Conservation (phyloP, 2,888 invertebrate species). For the Cybosia mesomella region DNA sequence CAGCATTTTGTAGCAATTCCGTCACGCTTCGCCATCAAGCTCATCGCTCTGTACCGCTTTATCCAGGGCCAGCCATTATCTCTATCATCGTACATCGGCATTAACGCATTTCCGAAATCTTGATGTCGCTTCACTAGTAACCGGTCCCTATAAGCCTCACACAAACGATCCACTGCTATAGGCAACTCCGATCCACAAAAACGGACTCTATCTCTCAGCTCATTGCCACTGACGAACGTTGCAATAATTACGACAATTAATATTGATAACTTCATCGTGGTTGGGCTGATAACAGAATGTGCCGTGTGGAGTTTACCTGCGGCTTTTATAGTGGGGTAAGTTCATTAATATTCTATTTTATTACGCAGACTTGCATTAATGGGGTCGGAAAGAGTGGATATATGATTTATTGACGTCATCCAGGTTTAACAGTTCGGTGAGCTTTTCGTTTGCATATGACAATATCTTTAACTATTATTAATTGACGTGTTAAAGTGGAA, state of each 20-base stretch:
- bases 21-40: conserved; percentile 19
- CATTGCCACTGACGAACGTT: not conserved
- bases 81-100: not conserved
- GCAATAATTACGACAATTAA: conserved; percentile 18
- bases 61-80: conserved; percentile 22
- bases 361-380: conserved; percentile 37
- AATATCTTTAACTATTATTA: conserved; percentile 11
- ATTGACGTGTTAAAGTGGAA: not conserved
- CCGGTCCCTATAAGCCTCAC: conserved; percentile 24
- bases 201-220: conserved; percentile 15
- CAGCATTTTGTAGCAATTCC: conserved; percentile 57
- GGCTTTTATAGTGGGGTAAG: conserved; percentile 48
- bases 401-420: conserved; percentile 42
- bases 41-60: conserved; percentile 7
- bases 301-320: not conserved
- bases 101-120: conserved; percentile 10
- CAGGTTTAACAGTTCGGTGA: conserved; percentile 26
- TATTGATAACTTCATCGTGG: conserved; percentile 31
- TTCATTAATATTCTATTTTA: conserved; percentile 51
- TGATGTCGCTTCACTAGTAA: conserved; percentile 11
- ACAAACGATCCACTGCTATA: conserved; percentile 27
- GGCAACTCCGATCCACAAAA: conserved; percentile 53
- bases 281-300: conserved; percentile 24
- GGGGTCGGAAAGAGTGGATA: conserved; percentile 27
- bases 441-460: conserved; percentile 24